Evolutionary conservation across 2,888 invertebrate genomes (phyloP), one percentile per base, ranked within the genome.

Genomic region (Entomobrya proxima): DNA sequence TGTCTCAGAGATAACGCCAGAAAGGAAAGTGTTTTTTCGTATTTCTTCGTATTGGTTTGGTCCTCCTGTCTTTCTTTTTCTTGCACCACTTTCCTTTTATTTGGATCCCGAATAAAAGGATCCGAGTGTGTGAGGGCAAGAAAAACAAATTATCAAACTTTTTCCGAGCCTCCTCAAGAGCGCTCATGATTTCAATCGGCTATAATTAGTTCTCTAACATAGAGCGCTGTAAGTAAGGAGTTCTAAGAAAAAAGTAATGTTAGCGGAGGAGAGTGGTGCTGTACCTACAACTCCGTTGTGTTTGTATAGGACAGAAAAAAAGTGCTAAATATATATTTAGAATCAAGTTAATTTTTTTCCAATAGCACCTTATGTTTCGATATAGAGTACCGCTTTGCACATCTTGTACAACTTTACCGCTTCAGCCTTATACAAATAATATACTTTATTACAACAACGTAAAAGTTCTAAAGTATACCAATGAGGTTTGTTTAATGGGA

Each of bases 101-200:
- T 58, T 58, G 32, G 30, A 32, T 61, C 6, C 40, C 3, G 32
- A 78, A 24, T 58, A 67, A 67, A 67, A 30, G 58, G 61, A 55
- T 69, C 69, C 32, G 76, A 80, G 52, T 72, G 61, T n/a, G n/a
- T 64, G 76, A 85, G 55, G 55, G 58, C 13, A 85, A 85, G 78
- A 78, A 78, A 85, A 85, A 85, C 76, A 85, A 85, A 85, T 85
- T 85, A 85, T 80, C 85, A 85, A 85, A 85, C 52, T 85, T 85
- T 80, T 85, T 30, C 52, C 50, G 35, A 32, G 44, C 74, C 79
- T n/a, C n/a, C n/a, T 78, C 74, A 74, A 79, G 67, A 75, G 52
- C 85, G 69, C 79, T 85, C 85, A 85, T 85, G 85, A 85, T 76
- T 85, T 85, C 85, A 85, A 85, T 85, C 80, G 85, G 79, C 74